Evolutionary conservation across 1,140 invertebrate species (phyloP).

Genomic region (Temnothorax curvispinosus): DNA sequence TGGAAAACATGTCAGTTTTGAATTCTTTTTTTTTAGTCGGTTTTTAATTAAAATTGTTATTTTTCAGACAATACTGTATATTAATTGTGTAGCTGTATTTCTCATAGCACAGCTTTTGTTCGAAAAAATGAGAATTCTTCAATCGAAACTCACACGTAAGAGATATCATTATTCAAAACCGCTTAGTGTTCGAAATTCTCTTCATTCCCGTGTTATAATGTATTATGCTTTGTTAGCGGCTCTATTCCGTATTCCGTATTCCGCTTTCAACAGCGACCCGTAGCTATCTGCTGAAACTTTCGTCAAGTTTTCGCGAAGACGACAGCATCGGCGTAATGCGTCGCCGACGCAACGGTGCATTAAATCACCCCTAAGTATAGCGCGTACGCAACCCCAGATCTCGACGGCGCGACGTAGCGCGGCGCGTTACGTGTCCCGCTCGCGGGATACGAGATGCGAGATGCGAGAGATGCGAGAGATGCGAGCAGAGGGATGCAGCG

Average conservation of each 20-base stretch:
- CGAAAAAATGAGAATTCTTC: not conserved
- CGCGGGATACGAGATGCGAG: slow-evolving; percentile 17
- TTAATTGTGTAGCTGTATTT: not conserved
- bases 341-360: slow-evolving; percentile 45
- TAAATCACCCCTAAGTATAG: slow-evolving; percentile 43
- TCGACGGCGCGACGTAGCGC: not conserved
- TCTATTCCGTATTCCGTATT: not conserved
- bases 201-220: not conserved
- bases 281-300: slow-evolving; percentile 14
- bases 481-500: not conserved
- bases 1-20: not conserved
- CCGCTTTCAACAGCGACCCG: not conserved
- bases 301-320: slow-evolving; percentile 11
- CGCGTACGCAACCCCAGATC: slow-evolving; percentile 3
- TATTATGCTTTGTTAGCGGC: not conserved
- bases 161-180: not conserved
- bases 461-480: too few species aligned
- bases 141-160: not conserved
- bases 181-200: not conserved
- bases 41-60: not conserved
- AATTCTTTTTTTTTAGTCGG: not conserved
- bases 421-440: slow-evolving; percentile 8
- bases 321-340: not conserved
- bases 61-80: not conserved
- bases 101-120: not conserved